Evolutionary conservation across 2,113 vertebrate genomes (phyloP), one percentile per base, ranked within the genome.

Genomic region (Grantiella picta): DNA sequence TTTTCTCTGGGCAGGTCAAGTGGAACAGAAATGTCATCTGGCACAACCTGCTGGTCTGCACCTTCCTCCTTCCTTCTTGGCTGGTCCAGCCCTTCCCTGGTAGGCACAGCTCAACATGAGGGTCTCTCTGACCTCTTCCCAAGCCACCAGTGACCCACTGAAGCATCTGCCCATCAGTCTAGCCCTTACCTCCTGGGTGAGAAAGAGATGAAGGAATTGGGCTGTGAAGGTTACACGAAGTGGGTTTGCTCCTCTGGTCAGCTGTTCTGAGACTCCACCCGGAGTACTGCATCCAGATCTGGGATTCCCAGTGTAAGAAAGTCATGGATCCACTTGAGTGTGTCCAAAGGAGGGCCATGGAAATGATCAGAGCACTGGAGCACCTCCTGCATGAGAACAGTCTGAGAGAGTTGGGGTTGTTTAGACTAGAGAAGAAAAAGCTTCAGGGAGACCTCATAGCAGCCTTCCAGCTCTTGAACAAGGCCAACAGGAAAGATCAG

Each of bases 251-350:
- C 28, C 22, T 77, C 42, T 49, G 7, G 7, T 66, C 12, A 0
- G 3, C 54, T 71, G 22, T 68, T 2, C 2, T 40, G 38, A 50
- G 13, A 45, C 11, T 49, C 12, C 31, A 12, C 10, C 15, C 54
- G 45, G 2, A 85, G 27, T 47, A 7, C 14, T 49, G 31, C 1
- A 0, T 59, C 4, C 63, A 60, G 15, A 38, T 68, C 33, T 53
- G 60, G 11, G 10, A 20, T 7, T 12, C 1, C 4, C 47, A 56
- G 11, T 7, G n/a, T 6, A 22, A 31, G 35, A 35, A 35, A 6
- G 35, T 68, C 6, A 17, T 20, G 7, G 24, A 35, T 6, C 22
- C 44, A 24, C 6, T 50, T 0, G 1, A 73, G 10, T 1, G 0
- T 5, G 23, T 56, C 53, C 66, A 50, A 11, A 68, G 14, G 24